Conservation (phyloP, 2,797 vertebrate genomes). For the Labeo calbasu region DNA sequence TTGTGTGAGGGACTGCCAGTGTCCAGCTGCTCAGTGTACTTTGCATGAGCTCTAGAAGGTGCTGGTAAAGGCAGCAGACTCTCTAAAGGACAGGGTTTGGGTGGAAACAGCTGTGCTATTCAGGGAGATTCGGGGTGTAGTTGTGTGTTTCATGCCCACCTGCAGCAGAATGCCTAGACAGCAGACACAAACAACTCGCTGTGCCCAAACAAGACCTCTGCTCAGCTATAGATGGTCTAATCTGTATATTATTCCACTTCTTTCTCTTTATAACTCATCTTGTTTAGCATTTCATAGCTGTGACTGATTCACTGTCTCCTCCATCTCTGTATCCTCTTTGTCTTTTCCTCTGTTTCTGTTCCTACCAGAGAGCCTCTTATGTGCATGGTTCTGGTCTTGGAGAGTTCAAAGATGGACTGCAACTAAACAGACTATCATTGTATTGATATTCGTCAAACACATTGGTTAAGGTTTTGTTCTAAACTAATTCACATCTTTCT, state of each 20-base stretch:
- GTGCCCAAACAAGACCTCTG: conserved; percentile 18
- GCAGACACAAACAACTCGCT: conserved; percentile 38
- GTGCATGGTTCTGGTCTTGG: not conserved
- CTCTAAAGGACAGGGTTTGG: conserved; percentile 53
- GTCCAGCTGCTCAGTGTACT: conserved; percentile 58
- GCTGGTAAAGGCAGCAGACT: conserved; percentile 54
- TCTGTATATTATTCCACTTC: conserved; percentile 15
- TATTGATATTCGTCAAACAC: not conserved
- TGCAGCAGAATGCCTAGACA: conserved; percentile 60
- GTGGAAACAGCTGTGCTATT: conserved; percentile 61
- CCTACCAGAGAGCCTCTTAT: not conserved
- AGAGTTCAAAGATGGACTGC: not conserved
- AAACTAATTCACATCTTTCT: not conserved
- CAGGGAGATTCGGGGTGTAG: conserved; percentile 46
- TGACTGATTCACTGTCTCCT: conserved; percentile 34
- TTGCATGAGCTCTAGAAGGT: conserved; percentile 53
- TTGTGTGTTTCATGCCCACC: conserved; percentile 59
- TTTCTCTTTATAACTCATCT: conserved; percentile 17
- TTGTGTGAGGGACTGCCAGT: conserved; percentile 51
- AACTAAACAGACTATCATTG: not conserved
- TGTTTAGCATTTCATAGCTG: not conserved
- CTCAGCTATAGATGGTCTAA: conserved; percentile 17
- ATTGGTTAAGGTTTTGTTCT: not conserved
- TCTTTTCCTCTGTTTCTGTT: conserved; percentile 6
- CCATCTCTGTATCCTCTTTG: conserved; percentile 34